A percentile compares a stretch with the other conserved stretches of the same genome.
Evolutionary conservation across 1,140 invertebrate species (phyloP).

Genomic region (Anastrepha obliqua): DNA sequence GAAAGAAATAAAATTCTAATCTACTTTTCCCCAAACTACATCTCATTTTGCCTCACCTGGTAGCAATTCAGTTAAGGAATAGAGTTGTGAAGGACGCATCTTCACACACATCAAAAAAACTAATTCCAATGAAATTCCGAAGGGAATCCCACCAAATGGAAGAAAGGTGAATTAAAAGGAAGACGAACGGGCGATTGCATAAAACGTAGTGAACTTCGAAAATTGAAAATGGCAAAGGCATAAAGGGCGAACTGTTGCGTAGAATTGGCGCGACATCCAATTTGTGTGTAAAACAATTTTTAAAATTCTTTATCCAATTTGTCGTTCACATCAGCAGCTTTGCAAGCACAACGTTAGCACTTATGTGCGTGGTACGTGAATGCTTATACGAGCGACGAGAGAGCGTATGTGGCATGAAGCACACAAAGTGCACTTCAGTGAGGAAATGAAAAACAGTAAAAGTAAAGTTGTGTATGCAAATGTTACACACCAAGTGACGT

Average conservation of each 20-base stretch:
- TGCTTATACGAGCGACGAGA: not conserved
- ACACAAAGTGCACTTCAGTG: slow-evolving; percentile 1
- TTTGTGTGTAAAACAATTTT: slow-evolving; percentile 25
- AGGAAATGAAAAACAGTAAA: not conserved
- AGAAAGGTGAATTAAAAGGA: not conserved
- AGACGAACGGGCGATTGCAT: not conserved
- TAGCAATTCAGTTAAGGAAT: not conserved
- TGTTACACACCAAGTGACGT: not conserved
- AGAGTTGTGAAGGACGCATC: not conserved
- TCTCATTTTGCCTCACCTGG: not conserved
- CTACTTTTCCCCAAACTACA: not conserved
- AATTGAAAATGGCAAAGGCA: slow-evolving; percentile 7
- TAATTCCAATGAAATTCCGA: slow-evolving; percentile 30
- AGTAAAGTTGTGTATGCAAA: not conserved
- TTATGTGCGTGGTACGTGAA: not conserved
- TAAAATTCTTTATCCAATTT: slow-evolving; percentile 42
- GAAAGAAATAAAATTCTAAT: not conserved
- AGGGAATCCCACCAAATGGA: slow-evolving; percentile 1
- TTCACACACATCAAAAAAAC: slow-evolving; percentile 1
- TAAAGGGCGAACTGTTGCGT: not conserved
- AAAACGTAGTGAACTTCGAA: slow-evolving; percentile 2
- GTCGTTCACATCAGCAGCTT: not conserved
- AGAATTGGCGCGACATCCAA: slow-evolving; percentile 36
- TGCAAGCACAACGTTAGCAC: not conserved
- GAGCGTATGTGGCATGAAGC: not conserved